Percentiles rank a stretch among this genome's conserved stretches.
Conservation (phyloP, 2,797 vertebrate species). For the Tauraco hartlaubi region DNA sequence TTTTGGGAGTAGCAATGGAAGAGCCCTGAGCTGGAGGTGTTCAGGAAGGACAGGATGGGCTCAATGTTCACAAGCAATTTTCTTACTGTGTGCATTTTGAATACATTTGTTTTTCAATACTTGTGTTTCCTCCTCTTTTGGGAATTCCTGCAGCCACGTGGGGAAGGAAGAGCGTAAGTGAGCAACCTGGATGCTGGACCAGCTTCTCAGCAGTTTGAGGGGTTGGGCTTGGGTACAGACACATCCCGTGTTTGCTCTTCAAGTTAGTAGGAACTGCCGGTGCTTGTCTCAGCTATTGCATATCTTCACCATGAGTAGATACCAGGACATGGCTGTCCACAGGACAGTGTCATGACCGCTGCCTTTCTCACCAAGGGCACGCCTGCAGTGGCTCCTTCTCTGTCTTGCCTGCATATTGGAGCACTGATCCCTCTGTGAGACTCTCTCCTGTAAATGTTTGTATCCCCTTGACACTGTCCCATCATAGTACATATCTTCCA, state of each 20-base stretch:
- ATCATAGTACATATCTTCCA: not conserved
- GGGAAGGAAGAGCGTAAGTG: not conserved
- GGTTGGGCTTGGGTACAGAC: not conserved
- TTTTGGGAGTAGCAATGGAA: not conserved
- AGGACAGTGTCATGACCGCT: not conserved
- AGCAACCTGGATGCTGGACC: not conserved
- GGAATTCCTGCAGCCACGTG: not conserved
- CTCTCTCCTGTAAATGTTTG: not conserved
- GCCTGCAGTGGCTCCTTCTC: not conserved
- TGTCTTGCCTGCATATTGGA: not conserved
- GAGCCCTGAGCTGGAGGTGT: not conserved
- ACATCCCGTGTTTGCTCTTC: not conserved
- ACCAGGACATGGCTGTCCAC: accelerated
- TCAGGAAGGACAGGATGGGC: not conserved
- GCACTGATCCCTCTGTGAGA: not conserved
- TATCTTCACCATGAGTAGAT: not conserved
- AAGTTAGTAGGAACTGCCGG: not conserved
- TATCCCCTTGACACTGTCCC: not conserved
- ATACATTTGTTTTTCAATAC: conserved; percentile 5
- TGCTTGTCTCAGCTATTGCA: not conserved
- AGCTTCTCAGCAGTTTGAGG: not conserved
- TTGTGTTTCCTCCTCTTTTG: not conserved
- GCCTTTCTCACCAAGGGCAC: not conserved
- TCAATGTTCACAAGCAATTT: not conserved
- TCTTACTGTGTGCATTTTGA: not conserved